A percentile compares a stretch with the other conserved stretches of the same genome.
Evolutionary conservation across 2,797 vertebrate genomes (phyloP).

Genomic region (Eulemur rubriventer): DNA sequence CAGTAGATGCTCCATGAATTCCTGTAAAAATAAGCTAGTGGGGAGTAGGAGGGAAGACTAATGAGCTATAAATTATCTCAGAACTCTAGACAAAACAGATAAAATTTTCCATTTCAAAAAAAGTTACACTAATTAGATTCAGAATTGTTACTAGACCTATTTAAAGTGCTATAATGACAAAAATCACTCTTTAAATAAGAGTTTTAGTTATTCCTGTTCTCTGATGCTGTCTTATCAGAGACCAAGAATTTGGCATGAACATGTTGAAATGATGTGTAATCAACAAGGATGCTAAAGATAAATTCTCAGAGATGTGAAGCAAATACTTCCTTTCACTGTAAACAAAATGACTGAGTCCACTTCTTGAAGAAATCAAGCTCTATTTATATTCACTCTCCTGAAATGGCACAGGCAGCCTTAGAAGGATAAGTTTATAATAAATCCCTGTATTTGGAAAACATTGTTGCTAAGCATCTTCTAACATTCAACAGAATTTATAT

Average conservation of each 20-base stretch:
- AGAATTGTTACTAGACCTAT: conserved; percentile 55
- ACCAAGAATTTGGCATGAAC: conserved; percentile 81
- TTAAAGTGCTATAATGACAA: conserved; percentile 65
- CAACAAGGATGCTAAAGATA: conserved; percentile 84
- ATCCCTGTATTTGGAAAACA: conserved; percentile 92
- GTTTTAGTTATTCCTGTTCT: conserved; percentile 82
- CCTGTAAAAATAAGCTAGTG: conserved; percentile 5
- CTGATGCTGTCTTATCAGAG: conserved; percentile 81
- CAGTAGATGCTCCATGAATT: conserved; percentile 13
- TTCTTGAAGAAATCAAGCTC: conserved; percentile 90
- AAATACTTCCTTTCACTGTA: conserved; percentile 89
- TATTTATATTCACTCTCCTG: conserved; percentile 91
- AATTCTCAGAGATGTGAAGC: conserved; percentile 82
- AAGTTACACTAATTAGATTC: conserved; percentile 29
- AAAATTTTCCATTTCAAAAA: conserved; percentile 53
- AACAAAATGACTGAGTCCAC: conserved; percentile 90
- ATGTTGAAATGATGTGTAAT: conserved; percentile 81
- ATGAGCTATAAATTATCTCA: conserved; percentile 17
- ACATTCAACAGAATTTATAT: conserved; percentile 89
- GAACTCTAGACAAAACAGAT: neutral
- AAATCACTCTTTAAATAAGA: conserved; percentile 78
- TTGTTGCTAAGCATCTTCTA: conserved; percentile 90
- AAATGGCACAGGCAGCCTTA: conserved; percentile 92
- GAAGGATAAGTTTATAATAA: conserved; percentile 91
- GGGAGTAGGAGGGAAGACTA: neutral